Percentiles rank a stretch among this genome's conserved stretches.
phyloP scores from a whole-genome alignment of 2,797 vertebrate genomes.

The Darevskia nairensis region DNA sequence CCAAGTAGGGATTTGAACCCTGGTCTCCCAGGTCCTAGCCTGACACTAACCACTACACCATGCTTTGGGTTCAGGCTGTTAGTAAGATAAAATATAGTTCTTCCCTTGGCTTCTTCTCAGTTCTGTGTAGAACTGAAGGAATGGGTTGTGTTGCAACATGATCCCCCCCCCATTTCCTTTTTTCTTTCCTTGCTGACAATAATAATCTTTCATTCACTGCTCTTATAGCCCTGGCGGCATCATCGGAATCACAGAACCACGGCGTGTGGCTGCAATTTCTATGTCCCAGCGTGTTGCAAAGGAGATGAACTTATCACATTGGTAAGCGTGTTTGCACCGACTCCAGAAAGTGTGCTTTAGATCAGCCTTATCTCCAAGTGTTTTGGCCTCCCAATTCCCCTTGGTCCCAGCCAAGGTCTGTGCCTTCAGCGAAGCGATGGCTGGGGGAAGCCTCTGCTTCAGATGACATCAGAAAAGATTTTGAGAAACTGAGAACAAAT shows the following conservation, averaged over 20 bases:
- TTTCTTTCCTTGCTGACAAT: background rate
- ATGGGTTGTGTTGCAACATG: background rate
- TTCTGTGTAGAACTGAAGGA: background rate
- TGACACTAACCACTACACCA: background rate
- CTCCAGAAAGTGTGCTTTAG: background rate
- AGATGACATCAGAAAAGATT: no score
- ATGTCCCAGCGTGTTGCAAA: conserved; percentile 95
- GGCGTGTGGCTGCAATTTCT: conserved; percentile 93
- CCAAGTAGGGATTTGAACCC: no score
- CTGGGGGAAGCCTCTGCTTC: no score
- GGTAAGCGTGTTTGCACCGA: conserved; percentile 73
- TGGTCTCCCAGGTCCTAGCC: no score
- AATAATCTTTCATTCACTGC: background rate
- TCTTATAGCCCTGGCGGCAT: conserved; percentile 77
- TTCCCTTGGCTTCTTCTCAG: background rate
- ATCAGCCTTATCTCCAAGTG: background rate
- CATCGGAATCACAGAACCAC: conserved; percentile 94
- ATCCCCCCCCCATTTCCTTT: background rate
- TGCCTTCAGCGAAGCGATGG: no score
- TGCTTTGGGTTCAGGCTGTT: background rate
- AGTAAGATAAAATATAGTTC: background rate
- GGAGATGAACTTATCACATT: conserved; percentile 93
- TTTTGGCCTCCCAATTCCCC: no score
- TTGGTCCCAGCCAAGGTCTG: no score
- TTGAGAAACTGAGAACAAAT: no score